Evolutionary conservation across 2,113 vertebrate species (phyloP), one percentile per base, ranked within the genome.

Genomic region (Phylloscopus trochiloides): DNA sequence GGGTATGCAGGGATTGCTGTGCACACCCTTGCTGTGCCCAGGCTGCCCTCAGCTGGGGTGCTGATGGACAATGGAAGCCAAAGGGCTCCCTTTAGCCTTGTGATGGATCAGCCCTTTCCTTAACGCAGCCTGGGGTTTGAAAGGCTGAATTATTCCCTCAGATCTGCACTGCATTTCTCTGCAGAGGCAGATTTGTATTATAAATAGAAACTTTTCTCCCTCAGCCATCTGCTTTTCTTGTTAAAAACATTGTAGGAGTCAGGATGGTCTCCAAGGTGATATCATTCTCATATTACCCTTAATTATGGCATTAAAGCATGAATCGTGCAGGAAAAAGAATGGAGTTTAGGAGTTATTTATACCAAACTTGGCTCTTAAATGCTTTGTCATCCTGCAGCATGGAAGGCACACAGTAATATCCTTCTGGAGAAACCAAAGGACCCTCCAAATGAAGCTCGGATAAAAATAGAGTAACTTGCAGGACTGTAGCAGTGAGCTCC

Each of bases 351-450:
- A 79, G 24, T 74, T 72, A 72, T 88, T 96, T 70, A 77, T 94
- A 59, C 36, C 59, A 74, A 83, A 74, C 54, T 66, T 61, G 29
- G 24, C 58, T 73, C 58, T 36, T 42, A 13, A 79, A 20, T 90
- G 77, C 91, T 84, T 87, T 72, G 86, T 95, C 87, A 94, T 86
- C 65, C 91, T 95, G 93, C 88, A 86, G 43, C 29, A n/a, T 58
- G 7, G 6, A 51, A 93, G 42, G 58, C n/a, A 52, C 50, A 17
- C 42, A 31, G 67, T 25, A 20, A 80, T 18, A 76, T 42, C 59
- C 58, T 90, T 34, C 63, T 62, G 55, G 67, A 63, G 68, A 54
- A 62, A 90, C 80, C 78, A 90, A 88, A 92, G 67, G 54, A 66
- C 50, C 71, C 63, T 92, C 67, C 43, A 61, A 22, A 73, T 4